phyloP scores from a whole-genome alignment of 2,888 invertebrate genomes.

The Hipparchia sbordonii region DNA sequence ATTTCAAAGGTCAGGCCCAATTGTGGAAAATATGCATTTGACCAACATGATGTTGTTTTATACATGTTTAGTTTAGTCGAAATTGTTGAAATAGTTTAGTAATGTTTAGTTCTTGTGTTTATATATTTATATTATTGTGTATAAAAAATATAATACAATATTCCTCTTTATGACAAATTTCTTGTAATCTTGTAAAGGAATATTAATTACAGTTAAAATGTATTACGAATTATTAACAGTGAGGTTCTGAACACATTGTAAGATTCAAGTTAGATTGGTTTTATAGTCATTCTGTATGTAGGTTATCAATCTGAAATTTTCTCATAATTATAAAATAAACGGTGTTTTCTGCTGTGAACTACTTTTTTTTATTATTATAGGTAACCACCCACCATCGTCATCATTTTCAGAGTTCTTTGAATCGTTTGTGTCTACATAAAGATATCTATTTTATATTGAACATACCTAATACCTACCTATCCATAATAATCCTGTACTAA shows the following conservation, averaged over 20 bases:
- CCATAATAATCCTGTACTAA: too few relatives aligned
- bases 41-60: slow-evolving; percentile 60
- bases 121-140: slow-evolving; percentile 42
- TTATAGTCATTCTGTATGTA: slow-evolving; percentile 83
- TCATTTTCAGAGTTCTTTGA: neutral
- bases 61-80: slow-evolving; percentile 73
- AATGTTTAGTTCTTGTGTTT: slow-evolving; percentile 67
- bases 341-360: slow-evolving; percentile 82
- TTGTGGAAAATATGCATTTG: slow-evolving; percentile 6
- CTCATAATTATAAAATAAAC: slow-evolving; percentile 84
- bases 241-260: slow-evolving; percentile 70
- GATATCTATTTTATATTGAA: too few relatives aligned
- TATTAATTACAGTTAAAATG: slow-evolving; percentile 43
- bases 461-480: too few relatives aligned
- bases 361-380: slow-evolving; percentile 49
- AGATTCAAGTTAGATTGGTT: slow-evolving; percentile 81
- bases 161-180: slow-evolving; percentile 66
- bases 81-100: slow-evolving; percentile 78
- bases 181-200: slow-evolving; percentile 77
- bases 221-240: slow-evolving; percentile 62
- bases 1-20: neutral
- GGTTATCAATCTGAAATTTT: slow-evolving; percentile 84
- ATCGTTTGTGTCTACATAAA: too few relatives aligned
- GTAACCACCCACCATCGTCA: neutral
- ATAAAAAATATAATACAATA: slow-evolving; percentile 62